Conservation (phyloP, 1,140 invertebrate genomes). For the Drosophila watanabei region DNA sequence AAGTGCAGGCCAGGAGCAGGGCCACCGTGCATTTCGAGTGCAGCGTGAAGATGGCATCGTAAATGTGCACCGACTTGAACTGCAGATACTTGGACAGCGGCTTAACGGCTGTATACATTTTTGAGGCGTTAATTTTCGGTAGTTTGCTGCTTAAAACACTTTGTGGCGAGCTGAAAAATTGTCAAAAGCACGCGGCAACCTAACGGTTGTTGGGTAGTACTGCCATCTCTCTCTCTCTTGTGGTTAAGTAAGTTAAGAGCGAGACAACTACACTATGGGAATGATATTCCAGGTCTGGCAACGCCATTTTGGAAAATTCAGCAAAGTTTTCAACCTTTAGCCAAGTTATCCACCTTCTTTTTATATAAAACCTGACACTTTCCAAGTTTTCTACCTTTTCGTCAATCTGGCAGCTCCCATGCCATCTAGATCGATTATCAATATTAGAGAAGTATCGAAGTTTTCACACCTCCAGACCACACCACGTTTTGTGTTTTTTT, state of each 20-base stretch:
- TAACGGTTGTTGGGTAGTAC: constrained; percentile 54
- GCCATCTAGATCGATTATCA: background rate
- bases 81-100: constrained; percentile 86
- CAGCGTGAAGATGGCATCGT: constrained; percentile 89
- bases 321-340: no score
- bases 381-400: background rate
- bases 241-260: background rate
- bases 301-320: background rate
- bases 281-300: background rate
- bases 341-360: background rate
- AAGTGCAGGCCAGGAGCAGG: constrained; percentile 88
- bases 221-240: constrained; percentile 5
- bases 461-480: background rate
- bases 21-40: constrained; percentile 90
- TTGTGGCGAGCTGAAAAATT: background rate
- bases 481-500: constrained; percentile 10
- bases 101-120: constrained; percentile 75
- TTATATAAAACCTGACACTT: no score
- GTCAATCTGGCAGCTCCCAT: background rate
- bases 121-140: background rate
- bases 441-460: background rate
- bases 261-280: background rate
- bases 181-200: constrained; percentile 58
- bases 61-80: constrained; percentile 88
- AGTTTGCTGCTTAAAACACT: background rate